Evolutionary conservation across 2,797 vertebrate species (phyloP).

Genomic region (Eulemur albifrons): DNA sequence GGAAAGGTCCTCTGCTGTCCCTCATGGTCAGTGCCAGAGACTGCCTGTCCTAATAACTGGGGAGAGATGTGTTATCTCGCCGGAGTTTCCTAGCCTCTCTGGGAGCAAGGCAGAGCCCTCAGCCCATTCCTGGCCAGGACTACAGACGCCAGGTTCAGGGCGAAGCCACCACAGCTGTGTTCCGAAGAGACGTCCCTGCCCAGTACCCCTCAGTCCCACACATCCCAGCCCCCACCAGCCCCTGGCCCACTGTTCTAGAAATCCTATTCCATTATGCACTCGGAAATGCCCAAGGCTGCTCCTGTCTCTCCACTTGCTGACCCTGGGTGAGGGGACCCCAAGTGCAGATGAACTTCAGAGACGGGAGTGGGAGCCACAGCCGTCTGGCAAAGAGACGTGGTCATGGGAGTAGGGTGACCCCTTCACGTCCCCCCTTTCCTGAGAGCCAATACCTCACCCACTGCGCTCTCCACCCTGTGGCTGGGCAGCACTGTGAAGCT

Average conservation of each 20-base stretch:
- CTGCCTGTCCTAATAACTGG: accelerated
- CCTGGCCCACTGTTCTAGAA: not conserved
- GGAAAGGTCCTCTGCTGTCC: no score
- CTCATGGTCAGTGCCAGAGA: accelerated
- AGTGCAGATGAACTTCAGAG: accelerated
- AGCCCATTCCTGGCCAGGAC: not conserved
- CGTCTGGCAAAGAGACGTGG: accelerated
- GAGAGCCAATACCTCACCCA: accelerated
- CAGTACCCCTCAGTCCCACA: accelerated
- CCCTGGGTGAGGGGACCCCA: not conserved
- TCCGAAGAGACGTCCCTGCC: not conserved
- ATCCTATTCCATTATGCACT: accelerated
- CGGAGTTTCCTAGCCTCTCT: accelerated
- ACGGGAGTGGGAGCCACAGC: not conserved
- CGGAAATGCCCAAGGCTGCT: accelerated
- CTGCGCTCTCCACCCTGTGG: accelerated
- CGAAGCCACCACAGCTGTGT: accelerated
- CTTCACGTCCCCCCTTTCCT: accelerated
- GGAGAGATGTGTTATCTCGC: accelerated
- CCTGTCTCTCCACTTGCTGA: not conserved
- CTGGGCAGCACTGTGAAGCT: accelerated
- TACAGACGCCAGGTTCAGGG: accelerated
- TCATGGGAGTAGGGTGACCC: accelerated
- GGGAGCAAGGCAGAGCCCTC: accelerated
- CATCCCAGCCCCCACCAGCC: not conserved